Conservation (phyloP, 2,113 vertebrate species). For the Cromileptes altivelis region DNA sequence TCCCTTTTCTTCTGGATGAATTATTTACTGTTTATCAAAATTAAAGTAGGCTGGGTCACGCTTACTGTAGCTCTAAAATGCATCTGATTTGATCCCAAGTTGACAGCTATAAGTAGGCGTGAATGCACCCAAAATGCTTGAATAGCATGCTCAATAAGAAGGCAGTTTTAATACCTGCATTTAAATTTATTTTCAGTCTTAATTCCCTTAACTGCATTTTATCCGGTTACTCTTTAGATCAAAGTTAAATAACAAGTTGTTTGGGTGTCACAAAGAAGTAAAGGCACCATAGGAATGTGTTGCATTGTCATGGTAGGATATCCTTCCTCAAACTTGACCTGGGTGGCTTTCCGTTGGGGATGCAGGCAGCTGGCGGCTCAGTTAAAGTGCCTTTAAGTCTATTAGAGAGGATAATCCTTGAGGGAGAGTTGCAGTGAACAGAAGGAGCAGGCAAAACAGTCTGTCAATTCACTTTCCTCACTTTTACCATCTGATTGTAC, state of each 20-base stretch:
- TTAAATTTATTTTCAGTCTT: neutral
- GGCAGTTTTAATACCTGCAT: neutral
- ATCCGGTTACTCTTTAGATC: neutral
- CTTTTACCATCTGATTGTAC: conserved; percentile 47
- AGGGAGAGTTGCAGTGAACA: conserved; percentile 66
- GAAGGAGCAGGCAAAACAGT: conserved; percentile 52
- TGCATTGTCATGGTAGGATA: conserved; percentile 56
- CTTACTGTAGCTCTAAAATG: conserved; percentile 16
- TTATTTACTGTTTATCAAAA: conserved; percentile 74
- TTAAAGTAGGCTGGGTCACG: conserved; percentile 39
- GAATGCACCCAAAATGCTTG: neutral
- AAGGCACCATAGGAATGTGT: conserved; percentile 47
- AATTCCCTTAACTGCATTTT: neutral
- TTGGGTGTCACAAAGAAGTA: conserved; percentile 13
- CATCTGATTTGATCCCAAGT: neutral
- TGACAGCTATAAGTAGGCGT: neutral
- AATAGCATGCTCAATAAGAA: neutral
- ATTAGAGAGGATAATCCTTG: conserved; percentile 83
- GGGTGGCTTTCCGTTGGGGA: conserved; percentile 48
- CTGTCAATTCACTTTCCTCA: conserved; percentile 67
- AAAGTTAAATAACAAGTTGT: neutral
- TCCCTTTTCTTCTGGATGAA: conserved; percentile 43
- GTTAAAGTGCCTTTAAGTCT: conserved; percentile 83
- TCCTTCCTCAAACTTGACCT: conserved; percentile 63
- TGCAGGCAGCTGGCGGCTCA: conserved; percentile 79